Percentiles rank a stretch among this genome's conserved stretches.
Conservation (phyloP, 2,888 invertebrate genomes). For the Clostera curtula region DNA sequence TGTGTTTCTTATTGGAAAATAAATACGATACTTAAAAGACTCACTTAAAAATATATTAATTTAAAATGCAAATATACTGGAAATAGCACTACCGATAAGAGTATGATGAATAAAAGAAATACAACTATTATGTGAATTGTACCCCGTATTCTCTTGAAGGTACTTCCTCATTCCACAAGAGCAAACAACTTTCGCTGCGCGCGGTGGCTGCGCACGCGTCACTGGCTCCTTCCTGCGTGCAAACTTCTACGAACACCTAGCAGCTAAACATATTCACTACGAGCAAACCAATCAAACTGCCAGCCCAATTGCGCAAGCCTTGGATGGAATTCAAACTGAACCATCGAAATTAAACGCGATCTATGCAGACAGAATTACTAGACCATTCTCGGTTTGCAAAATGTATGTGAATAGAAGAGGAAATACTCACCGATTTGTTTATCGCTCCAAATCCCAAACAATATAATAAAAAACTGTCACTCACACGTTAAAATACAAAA, state of each 20-base stretch:
- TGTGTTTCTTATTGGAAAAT: too few relatives aligned
- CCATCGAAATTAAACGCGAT: slow-evolving; percentile 14
- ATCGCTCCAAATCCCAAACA: slow-evolving; percentile 68
- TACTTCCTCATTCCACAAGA: slow-evolving; percentile 62
- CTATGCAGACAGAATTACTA: slow-evolving; percentile 25
- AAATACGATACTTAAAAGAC: too few relatives aligned
- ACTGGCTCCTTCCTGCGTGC: slow-evolving; percentile 25
- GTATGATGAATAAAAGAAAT: slow-evolving; percentile 12
- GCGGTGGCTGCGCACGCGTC: slow-evolving; percentile 24
- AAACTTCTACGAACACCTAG: slow-evolving; percentile 23
- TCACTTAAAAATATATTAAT: too few relatives aligned
- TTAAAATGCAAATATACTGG: too few relatives aligned
- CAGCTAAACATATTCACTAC: slow-evolving; percentile 16
- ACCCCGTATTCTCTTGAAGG: slow-evolving; percentile 35
- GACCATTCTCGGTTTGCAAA: slow-evolving; percentile 20
- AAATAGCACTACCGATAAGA: too few relatives aligned
- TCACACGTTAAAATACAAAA: slow-evolving; percentile 64
- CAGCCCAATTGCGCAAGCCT: slow-evolving; percentile 42
- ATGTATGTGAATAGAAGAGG: slow-evolving; percentile 32
- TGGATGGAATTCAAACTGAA: slow-evolving; percentile 18
- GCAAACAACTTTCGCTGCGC: slow-evolving; percentile 65
- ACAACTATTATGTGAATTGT: slow-evolving; percentile 19
- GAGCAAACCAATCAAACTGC: slow-evolving; percentile 24
- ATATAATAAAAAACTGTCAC: slow-evolving; percentile 68
- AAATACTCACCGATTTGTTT: slow-evolving; percentile 67